Conservation (phyloP, 2,797 vertebrate species). For the Sparidentex hasta region DNA sequence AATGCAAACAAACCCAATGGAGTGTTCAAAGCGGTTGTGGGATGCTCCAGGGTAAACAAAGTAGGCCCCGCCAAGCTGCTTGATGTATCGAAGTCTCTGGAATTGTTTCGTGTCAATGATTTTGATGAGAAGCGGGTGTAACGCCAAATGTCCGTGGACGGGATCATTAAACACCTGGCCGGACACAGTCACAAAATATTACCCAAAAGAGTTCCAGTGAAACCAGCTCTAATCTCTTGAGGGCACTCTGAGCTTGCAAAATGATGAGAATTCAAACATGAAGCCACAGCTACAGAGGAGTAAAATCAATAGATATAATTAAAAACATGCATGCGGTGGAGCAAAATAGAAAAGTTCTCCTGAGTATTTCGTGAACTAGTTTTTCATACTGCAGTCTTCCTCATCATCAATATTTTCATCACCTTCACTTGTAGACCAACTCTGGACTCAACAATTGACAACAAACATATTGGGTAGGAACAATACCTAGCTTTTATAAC, state of each 20-base stretch:
- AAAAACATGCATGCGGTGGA: too few species aligned
- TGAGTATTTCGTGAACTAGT: too few species aligned
- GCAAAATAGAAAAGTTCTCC: too few species aligned
- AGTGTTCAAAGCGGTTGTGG: conserved; percentile 83
- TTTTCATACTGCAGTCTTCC: neutral
- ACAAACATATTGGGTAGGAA: too few species aligned
- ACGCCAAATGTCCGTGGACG: conserved; percentile 92
- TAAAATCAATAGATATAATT: too few species aligned
- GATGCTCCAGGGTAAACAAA: conserved; percentile 78
- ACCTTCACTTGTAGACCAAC: neutral
- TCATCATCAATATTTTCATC: neutral
- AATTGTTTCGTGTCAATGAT: conserved; percentile 94
- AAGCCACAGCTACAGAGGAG: too few species aligned
- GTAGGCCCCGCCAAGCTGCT: conserved; percentile 84
- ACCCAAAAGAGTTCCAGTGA: neutral
- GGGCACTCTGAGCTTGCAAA: too few species aligned
- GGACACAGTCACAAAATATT: neutral
- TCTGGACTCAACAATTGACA: neutral
- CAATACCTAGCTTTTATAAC: too few species aligned
- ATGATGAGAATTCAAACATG: too few species aligned
- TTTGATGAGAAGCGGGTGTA: conserved; percentile 91
- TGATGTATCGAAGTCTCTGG: conserved; percentile 83
- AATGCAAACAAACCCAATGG: conserved; percentile 63
- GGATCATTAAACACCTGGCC: conserved; percentile 95
- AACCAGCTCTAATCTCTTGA: neutral